Evolutionary conservation across 2,888 invertebrate species (phyloP), one percentile per base, ranked within the genome.

Genomic region (Coleophora flavipennella): DNA sequence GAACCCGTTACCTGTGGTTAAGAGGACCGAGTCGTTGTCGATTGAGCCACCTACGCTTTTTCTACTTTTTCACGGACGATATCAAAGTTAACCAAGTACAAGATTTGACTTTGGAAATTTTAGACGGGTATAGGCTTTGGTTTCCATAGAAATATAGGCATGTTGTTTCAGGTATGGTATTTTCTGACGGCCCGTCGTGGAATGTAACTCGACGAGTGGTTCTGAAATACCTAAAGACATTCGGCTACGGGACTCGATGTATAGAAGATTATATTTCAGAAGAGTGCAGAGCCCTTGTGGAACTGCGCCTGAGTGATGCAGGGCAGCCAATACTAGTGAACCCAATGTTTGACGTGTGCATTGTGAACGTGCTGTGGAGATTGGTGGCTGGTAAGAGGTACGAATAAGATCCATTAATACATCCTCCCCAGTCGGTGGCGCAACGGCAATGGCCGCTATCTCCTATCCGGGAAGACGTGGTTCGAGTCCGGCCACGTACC

Each of bases 301-400:
- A 80, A 13, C 59, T 74, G 43, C 80, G 79, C 32, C 62, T 53
- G 43, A 49, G 48, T n/a, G 73, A 67, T 37, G 57, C 57, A 2
- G 67, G 60, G 8, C 50, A 44, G 46, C 77, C 87, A 0, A 66
- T 91, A 1, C 53, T 59, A 0, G 86, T 89, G 48, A 86, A 89
- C 44, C 64, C 75, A 7, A 77, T 86, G 40, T 90, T 92, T 52
- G 89, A 90, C 49, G 77, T 91, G 1, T 83, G 90, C 0, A 87
- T 91, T 2, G 64, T 92, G 4, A 92, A 92, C 65, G 88, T 89
- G 1, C 60, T 92, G 27, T 93, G 92, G 92, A 81, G 86, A 20
- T 81, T 92, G 65, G 84, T 92, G 35, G 91, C 91, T 13, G 91
- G 91, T 0, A 84, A 85, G 67, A 81, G 90, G 86, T 85, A 48